Percentiles rank a stretch among this genome's conserved stretches.
These are phyloP conservation scores for Agelas oroides DNA, from an alignment of 37 sponge, comb jelly and placozoan genomes.

Conservation along the genomic window DNA sequence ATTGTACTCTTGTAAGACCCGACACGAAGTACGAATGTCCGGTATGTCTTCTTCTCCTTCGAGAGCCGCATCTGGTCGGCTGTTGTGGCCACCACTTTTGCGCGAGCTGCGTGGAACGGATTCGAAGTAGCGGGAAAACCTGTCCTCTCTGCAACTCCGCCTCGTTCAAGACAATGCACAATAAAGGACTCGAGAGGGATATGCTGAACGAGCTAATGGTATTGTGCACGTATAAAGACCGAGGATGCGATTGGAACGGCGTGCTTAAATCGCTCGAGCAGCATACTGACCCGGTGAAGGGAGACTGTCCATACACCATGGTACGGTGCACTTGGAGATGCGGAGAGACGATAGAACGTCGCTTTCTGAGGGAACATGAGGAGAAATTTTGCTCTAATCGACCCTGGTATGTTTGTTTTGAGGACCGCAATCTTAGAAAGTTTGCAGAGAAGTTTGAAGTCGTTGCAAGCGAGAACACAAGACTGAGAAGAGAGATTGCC, in stretches of 20 bases:
- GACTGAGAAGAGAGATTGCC: background rate
- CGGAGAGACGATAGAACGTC: background rate
- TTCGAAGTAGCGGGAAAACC: constrained; percentile 1
- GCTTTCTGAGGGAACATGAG: background rate
- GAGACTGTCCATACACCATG: background rate
- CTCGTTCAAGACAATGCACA: constrained; percentile 34
- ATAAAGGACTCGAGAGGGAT: constrained; percentile 37
- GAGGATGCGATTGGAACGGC: constrained; percentile 60
- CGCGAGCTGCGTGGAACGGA: background rate
- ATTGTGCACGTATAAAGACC: constrained; percentile 17
- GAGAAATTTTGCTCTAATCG: background rate
- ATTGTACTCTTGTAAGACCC: background rate
- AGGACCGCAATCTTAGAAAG: background rate
- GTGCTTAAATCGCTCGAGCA: constrained; percentile 23
- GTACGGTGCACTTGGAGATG: constrained; percentile 13
- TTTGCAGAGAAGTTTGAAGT: constrained; percentile 2
- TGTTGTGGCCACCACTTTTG: constrained; percentile 73
- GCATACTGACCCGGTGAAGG: constrained; percentile 37
- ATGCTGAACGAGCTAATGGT: constrained; percentile 35
- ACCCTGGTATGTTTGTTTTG: constrained; percentile 17
- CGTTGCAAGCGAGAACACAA: background rate
- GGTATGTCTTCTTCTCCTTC: constrained; percentile 46
- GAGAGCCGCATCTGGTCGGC: constrained; percentile 35
- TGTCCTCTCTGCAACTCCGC: constrained; percentile 51
- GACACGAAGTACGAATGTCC: constrained; percentile 20